Evolutionary conservation across 1,140 invertebrate species (phyloP).

Genomic region (Parasteatoda tepidariorum): DNA sequence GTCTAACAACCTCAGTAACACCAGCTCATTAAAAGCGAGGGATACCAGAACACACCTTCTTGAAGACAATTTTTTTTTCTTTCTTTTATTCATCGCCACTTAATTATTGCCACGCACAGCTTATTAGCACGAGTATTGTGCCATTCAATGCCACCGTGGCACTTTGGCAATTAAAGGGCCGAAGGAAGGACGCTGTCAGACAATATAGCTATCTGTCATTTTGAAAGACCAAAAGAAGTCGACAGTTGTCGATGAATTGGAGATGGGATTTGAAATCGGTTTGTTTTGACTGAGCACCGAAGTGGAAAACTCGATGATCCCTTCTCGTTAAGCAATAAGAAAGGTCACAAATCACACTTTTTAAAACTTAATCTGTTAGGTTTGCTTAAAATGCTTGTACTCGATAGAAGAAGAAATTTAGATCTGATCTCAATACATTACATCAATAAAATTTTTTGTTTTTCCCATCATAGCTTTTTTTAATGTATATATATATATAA

Average conservation of each 20-base stretch:
- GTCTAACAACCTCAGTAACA: background rate
- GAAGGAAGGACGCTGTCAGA: constrained; percentile 20
- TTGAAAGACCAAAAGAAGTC: background rate
- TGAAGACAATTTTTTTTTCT: background rate
- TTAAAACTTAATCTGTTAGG: too few species aligned
- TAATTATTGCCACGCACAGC: constrained; percentile 15
- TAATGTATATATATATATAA: too few species aligned
- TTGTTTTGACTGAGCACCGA: background rate
- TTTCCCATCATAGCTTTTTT: too few species aligned
- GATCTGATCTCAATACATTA: too few species aligned
- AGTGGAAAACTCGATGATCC: background rate
- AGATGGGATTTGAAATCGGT: background rate
- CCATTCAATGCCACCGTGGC: constrained; percentile 25
- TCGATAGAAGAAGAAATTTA: too few species aligned
- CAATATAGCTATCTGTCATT: constrained; percentile 42
- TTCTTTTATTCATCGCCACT: background rate
- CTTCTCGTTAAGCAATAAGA: too few species aligned
- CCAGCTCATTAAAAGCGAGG: background rate
- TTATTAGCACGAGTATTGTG: constrained; percentile 27
- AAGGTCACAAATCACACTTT: too few species aligned
- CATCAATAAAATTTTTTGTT: too few species aligned
- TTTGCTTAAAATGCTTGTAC: too few species aligned
- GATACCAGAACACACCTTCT: background rate
- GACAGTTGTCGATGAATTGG: background rate
- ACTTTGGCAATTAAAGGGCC: background rate